Percentiles rank a stretch among this genome's conserved stretches.
Conservation (phyloP, 53 echinoderm and acorn worm genomes). For the Mesocentrotus franciscanus region DNA sequence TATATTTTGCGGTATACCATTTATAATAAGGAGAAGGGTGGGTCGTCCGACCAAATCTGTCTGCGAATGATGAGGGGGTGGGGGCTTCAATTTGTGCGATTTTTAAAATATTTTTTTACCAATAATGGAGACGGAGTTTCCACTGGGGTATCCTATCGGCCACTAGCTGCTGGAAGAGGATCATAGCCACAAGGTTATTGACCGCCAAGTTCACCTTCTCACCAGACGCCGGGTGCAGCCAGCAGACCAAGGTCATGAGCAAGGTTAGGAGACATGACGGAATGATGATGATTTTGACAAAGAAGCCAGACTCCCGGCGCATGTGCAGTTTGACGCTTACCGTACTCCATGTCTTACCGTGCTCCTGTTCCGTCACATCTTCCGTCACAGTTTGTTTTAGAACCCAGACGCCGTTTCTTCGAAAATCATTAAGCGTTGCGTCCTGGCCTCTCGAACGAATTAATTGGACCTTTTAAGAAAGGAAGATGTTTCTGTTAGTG, state of each 20-base stretch:
- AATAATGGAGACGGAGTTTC: constrained; percentile 15
- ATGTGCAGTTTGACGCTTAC: background rate
- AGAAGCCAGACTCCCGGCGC: background rate
- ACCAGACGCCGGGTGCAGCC: no score
- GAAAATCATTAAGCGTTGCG: background rate
- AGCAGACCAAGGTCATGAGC: no score
- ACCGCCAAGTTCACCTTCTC: constrained; percentile 48
- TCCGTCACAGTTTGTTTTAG: background rate
- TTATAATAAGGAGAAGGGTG: no score
- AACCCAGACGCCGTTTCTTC: constrained; percentile 17
- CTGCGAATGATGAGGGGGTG: no score
- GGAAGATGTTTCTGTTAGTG: no score
- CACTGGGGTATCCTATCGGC: constrained; percentile 61
- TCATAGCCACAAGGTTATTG: constrained; percentile 59
- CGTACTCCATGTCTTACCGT: background rate
- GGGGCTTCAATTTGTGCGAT: no score
- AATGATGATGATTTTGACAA: background rate
- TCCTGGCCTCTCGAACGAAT: background rate
- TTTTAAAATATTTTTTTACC: constrained; percentile 43
- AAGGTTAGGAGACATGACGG: background rate
- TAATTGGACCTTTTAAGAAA: background rate
- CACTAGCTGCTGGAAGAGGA: constrained; percentile 62
- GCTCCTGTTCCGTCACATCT: background rate
- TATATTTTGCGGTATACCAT: no score
- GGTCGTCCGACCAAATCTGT: no score